Base-by-base conservation (phyloP, 2,797 vertebrate species). In the Streptopelia turtur region DNA sequence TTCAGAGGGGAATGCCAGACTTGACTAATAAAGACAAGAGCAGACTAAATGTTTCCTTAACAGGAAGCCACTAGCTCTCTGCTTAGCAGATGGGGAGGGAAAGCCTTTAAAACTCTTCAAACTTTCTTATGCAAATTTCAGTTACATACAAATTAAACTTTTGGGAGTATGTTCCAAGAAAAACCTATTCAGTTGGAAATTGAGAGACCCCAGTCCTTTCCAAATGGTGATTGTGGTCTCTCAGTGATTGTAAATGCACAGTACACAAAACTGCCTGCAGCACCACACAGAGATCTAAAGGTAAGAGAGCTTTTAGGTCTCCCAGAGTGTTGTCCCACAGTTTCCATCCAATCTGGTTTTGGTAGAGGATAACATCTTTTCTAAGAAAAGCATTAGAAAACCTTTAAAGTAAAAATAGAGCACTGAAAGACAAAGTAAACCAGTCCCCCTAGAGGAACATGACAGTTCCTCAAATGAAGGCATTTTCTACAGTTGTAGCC, bases 21-120 rank as follows among this genome's bases (percentile, higher is more conserved):
- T 97, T 97, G 95, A 96, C 94, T 96, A 97, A 97, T 94, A 94
- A 96, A 97, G 96, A 70, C 91, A 95, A 95, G 60, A 83, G 60
- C 77, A 59, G 85, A 97, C 93, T 95, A 94, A 96, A 93, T 94
- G 78, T 97, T 98, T 98, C 97, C 95, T 97, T 96, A 85, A 97
- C 97, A 97, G 97, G 97, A 98, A 98, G 95, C 90, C 92, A 90
- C 96, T 93, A 97, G 72, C 94, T 96, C 89, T 76, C 27, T 2
- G 33, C 90, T 96, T 81, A 96, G 78, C 92, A 96, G 94, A 77
- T 52, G 82, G 63, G 87, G 87, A 96, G 82, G 59, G 89, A 92
- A 92, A 71, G 85, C 80, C 75, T 96, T 91, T 92, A 49, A 90
- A 88, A 82, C 24, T 33, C 53, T 84, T 94, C 30, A 85, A 43